Evolutionary conservation across 1,140 invertebrate genomes (phyloP), one percentile per base, ranked within the genome.

Genomic region (Brachionus koreanus): DNA sequence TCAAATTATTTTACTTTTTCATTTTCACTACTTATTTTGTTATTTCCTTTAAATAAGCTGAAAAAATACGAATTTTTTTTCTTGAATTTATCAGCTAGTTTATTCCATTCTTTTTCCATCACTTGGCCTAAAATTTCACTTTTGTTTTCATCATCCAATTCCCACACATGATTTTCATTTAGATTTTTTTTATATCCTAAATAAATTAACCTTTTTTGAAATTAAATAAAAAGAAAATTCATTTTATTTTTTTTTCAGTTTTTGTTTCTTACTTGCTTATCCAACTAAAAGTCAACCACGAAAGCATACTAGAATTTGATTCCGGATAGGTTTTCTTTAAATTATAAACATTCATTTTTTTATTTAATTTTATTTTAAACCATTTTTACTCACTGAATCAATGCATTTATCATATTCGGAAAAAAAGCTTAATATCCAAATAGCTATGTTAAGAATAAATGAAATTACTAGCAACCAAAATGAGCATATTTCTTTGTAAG

Each of bases 281-380:
- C 69, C 69, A 74, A 46, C 19, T 74, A 46, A 74, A 74, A 46
- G 69, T 74, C 7, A 74, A n/a, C 69, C 69, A 46, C 23, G 69
- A 74, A 12, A 74, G 19, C 19, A 74, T 49, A 74, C 43, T 49
- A 4, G 39, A 42, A 33, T 74, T 46, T 25, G 37, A 13, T 4
- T 74, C 69, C 9, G 69, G 69, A 74, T 46, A 74, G 3, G 25
- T 35, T 49, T 46, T 43, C 69, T 74, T 43, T 23, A 43, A 74
- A 74, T n/a, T n/a, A 74, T 23, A n/a, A n/a, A n/a, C n/a, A n/a
- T n/a, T n/a, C n/a, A n/a, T n/a, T n/a, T n/a, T n/a, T n/a, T n/a
- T n/a, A n/a, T n/a, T n/a, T n/a, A n/a, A n/a, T n/a, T n/a, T n/a
- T n/a, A n/a, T n/a, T n/a, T n/a, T n/a, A n/a, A n/a, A n/a, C n/a